phyloP scores from a whole-genome alignment of 1,140 invertebrate species.

The Magallana ariakensis region DNA sequence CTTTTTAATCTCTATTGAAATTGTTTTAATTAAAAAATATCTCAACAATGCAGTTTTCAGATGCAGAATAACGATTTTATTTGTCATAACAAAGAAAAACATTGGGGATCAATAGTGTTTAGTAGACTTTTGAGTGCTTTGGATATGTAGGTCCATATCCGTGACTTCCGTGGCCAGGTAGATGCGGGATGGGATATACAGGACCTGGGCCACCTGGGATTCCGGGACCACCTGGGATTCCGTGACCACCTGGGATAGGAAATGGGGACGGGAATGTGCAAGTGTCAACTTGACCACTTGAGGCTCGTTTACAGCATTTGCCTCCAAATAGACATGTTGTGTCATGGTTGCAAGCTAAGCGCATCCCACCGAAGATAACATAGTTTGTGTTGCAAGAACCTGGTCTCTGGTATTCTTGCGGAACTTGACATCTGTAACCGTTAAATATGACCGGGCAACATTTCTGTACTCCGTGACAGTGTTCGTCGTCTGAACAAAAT shows the following conservation, averaged over 20 bases:
- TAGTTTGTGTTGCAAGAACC: neutral
- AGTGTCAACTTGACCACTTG: neutral
- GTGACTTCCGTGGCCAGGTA: neutral
- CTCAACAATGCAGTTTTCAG: too few species aligned
- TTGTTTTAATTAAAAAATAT: too few species aligned
- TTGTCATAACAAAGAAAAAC: too few species aligned
- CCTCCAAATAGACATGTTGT: neutral
- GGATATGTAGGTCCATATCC: neutral
- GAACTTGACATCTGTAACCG: neutral
- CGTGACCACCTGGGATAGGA: neutral
- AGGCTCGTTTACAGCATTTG: neutral
- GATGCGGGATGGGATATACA: too few species aligned
- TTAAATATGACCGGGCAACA: neutral
- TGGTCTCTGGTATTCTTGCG: neutral
- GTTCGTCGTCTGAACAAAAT: neutral
- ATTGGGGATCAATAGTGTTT: too few species aligned
- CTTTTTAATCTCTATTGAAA: too few species aligned
- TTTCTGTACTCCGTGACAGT: slow-evolving; percentile 5
- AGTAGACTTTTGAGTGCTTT: too few species aligned
- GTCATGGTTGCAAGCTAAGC: neutral
- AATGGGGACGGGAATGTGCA: neutral
- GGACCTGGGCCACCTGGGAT: neutral
- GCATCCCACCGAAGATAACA: neutral
- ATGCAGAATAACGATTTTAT: too few species aligned
- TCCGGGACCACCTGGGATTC: neutral